Evolutionary conservation across 1,140 invertebrate species (phyloP).

Genomic region (Drosophila bipectinata): DNA sequence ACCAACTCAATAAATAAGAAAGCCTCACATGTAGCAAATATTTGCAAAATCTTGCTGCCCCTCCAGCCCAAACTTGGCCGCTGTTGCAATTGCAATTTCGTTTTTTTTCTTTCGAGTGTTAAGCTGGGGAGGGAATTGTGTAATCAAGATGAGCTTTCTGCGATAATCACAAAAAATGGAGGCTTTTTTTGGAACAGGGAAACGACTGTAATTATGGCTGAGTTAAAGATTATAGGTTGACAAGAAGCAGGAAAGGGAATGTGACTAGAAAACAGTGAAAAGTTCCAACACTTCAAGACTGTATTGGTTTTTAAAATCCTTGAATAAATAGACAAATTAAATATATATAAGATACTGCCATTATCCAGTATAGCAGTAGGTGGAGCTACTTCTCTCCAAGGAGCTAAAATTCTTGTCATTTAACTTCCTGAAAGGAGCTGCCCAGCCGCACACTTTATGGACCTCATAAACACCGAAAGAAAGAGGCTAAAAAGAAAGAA

Average conservation of each 20-base stretch:
- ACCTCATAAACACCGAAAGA: constrained; percentile 12
- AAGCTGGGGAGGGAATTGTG: constrained; percentile 34
- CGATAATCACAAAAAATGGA: constrained; percentile 11
- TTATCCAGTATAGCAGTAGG: background rate
- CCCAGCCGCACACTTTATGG: constrained; percentile 7
- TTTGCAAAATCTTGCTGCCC: constrained; percentile 43
- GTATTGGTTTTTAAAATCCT: no score
- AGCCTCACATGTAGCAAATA: constrained; percentile 51
- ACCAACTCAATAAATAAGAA: constrained; percentile 55
- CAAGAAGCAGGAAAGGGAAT: constrained; percentile 11
- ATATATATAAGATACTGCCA: no score
- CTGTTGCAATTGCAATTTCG: constrained; percentile 15
- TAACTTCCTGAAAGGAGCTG: constrained; percentile 1
- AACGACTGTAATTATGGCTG: constrained; percentile 17
- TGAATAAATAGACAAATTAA: no score
- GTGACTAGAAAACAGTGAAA: background rate
- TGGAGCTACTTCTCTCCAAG: background rate
- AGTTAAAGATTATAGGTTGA: constrained; percentile 23
- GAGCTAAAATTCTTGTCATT: constrained; percentile 22
- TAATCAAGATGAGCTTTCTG: constrained; percentile 34
- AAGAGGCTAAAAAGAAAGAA: constrained; percentile 29
- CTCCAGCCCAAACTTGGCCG: constrained; percentile 11
- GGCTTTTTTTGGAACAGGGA: background rate
- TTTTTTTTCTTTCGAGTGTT: constrained; percentile 1
- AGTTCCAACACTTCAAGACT: background rate